These are phyloP conservation scores for Hydriomena furcata DNA, from an alignment of 2,888 invertebrate species.

Conservation along the genomic window DNA sequence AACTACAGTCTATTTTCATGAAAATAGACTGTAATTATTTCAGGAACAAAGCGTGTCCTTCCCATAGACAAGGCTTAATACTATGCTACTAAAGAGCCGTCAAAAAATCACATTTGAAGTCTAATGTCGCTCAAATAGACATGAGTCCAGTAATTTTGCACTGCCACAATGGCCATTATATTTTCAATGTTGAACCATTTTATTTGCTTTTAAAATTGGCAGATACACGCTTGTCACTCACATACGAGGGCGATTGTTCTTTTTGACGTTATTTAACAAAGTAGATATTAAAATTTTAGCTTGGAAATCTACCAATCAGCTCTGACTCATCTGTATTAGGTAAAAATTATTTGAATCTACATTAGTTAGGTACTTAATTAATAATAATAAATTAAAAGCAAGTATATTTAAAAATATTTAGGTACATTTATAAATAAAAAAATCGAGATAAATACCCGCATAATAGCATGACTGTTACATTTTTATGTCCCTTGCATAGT, in stretches of 20 bases:
- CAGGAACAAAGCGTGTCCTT: conserved; percentile 30
- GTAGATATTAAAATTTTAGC: conserved; percentile 17
- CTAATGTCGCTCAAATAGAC: conserved; percentile 42
- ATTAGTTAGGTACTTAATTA: no score
- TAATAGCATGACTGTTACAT: no score
- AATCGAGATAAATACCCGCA: no score
- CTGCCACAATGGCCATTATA: conserved; percentile 49
- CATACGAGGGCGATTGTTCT: conserved; percentile 44
- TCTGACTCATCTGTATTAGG: conserved; percentile 9
- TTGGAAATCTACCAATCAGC: conserved; percentile 1
- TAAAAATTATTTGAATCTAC: neutral
- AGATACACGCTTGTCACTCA: conserved; percentile 64
- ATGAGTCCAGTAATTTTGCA: conserved; percentile 39
- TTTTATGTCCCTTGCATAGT: no score
- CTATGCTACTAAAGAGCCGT: conserved; percentile 23
- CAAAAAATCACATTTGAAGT: conserved; percentile 23
- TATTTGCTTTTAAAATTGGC: conserved; percentile 49
- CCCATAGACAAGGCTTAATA: conserved; percentile 21
- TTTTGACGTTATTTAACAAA: conserved; percentile 41
- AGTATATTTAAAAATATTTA: no score
- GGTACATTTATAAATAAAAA: no score
- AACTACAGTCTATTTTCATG: neutral
- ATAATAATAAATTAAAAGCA: no score
- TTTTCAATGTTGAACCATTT: conserved; percentile 43
- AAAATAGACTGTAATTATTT: conserved; percentile 10